A percentile compares a stretch with the other conserved stretches of the same genome.
Conservation (phyloP, 2,797 vertebrate species). For the Eupleurogrammus muticus region DNA sequence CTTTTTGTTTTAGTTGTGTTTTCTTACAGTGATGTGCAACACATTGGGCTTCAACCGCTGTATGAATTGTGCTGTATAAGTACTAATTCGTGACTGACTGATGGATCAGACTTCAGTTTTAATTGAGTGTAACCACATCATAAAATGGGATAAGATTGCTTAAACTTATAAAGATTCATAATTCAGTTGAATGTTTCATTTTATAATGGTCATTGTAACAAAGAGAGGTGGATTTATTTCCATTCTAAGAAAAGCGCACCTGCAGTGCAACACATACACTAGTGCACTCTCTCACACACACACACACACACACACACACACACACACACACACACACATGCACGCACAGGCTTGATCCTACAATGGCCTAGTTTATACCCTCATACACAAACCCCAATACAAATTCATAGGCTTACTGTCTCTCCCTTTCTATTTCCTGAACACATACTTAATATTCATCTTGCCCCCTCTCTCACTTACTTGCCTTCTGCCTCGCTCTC, state of each 20-base stretch:
- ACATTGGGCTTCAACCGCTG: no score
- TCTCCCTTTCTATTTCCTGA: conserved; percentile 38
- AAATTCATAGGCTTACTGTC: conserved; percentile 57
- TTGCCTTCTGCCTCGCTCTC: conserved; percentile 45
- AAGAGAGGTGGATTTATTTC: conserved; percentile 3
- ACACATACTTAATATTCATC: conserved; percentile 54
- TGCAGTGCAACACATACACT: conserved; percentile 22
- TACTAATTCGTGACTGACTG: no score
- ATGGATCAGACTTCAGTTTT: background rate
- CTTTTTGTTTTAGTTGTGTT: no score
- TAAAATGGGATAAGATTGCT: background rate
- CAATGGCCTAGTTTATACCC: conserved; percentile 64
- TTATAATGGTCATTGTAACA: conserved; percentile 13
- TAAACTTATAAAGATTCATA: background rate
- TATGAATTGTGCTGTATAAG: background rate
- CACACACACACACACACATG: background rate
- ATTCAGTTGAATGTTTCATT: background rate
- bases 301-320: conserved; percentile 6
- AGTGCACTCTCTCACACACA: background rate
- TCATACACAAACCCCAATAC: conserved; percentile 58
- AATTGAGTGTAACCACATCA: background rate
- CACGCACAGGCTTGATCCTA: conserved; percentile 45
- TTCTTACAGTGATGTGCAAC: background rate
- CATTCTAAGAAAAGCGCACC: conserved; percentile 34
- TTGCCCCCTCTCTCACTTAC: conserved; percentile 45